These are phyloP conservation scores for Neogobius melanostomus DNA, from an alignment of 2,113 vertebrate species.

Conservation along the genomic window DNA sequence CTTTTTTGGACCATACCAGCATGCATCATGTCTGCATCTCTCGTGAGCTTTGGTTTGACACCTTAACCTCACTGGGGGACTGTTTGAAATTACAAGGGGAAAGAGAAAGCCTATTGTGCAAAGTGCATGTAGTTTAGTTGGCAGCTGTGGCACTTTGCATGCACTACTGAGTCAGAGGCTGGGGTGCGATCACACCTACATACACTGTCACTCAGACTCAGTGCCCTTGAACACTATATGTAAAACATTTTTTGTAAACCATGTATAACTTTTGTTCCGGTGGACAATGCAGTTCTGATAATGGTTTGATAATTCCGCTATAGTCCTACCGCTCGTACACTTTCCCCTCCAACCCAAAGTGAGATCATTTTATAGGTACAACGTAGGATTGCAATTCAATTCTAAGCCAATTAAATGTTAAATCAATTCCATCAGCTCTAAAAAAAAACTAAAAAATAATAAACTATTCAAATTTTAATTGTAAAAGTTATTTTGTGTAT, in stretches of 20 bases:
- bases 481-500: too few species aligned
- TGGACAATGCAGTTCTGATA: not conserved
- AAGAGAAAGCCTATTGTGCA: slow-evolving; percentile 7
- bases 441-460: too few species aligned
- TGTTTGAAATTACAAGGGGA: slow-evolving; percentile 12
- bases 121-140: not conserved
- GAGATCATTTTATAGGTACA: too few species aligned
- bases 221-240: not conserved
- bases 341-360: too few species aligned
- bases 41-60: slow-evolving; percentile 5
- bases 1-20: not conserved
- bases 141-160: not conserved
- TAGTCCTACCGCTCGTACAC: too few species aligned
- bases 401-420: too few species aligned
- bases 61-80: not conserved
- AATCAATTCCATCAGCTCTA: too few species aligned
- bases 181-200: slow-evolving; percentile 40
- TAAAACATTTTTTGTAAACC: not conserved
- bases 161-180: not conserved
- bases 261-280: not conserved
- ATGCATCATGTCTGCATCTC: not conserved
- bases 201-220: slow-evolving; percentile 21
- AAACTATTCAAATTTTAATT: too few species aligned
- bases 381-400: too few species aligned
- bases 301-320: not conserved